Base-by-base conservation (phyloP, 2,113 vertebrate species). In the Madoqua kirkii region DNA sequence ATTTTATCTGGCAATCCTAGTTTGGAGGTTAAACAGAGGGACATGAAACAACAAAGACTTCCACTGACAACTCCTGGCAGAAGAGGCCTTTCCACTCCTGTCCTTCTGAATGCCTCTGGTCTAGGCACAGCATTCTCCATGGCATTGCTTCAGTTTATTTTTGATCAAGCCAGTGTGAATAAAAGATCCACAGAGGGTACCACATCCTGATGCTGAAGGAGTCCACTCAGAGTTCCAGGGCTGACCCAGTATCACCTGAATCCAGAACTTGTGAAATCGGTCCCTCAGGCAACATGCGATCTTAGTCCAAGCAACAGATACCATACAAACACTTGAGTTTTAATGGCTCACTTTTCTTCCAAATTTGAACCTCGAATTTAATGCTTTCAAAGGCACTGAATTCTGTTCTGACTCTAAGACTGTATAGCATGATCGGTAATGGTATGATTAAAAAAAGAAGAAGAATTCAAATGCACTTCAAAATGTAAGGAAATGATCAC, bases 331-430 rank as follows among this genome's bases (percentile, higher is more conserved):
- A 15, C 1, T 94, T 25, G 79, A 74, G 79, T 96, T 95, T 95
- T 83, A 97, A 98, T 79, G 93, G 93, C 94, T 96, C 95, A 78
- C 92, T 97, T 94, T 98, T 89, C 94, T 96, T 96, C 17, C 27
- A 31, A 95, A 88, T 83, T 64, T 95, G 88, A 33, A 67, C 10
- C 87, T 23, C 29, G 84, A 96, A 96, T 1, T 9, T 79, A 57
- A 84, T 94, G 81, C 78, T 96, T 97, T 96, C 93, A 67, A 94
- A 95, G 93, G 92, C 93, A 96, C 36, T 95, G 0, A 3, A 59
- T 21, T 83, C 8, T 25, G 19, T 59, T 92, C 43, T 87, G 5
- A 87, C 29, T 83, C 29, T 40, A 71, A 96, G 83, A 64, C n/a
- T 81, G 67, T 40, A 88, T n/a, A 50, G 43, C 40, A 36, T 11